Evolutionary conservation across 2,888 invertebrate genomes (phyloP), one percentile per base, ranked within the genome.

Genomic region (Epinotia nisella): DNA sequence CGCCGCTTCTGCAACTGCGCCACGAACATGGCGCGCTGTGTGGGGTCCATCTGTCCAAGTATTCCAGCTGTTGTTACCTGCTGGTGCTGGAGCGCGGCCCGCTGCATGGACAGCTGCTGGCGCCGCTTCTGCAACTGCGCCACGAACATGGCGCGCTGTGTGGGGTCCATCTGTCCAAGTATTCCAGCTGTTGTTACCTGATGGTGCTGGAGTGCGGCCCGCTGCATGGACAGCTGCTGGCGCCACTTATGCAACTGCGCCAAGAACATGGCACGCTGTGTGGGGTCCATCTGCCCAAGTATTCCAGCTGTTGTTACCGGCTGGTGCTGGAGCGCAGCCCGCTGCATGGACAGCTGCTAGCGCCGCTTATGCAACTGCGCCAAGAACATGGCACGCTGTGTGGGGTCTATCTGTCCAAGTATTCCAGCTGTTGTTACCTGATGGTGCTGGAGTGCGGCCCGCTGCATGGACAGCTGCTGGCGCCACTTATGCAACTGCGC

Each of bases 31-130:
- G 65, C 29, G 21, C 13, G 29, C 58, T 10, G 10, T 24, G 21
- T 24, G 21, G 21, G 2, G 21, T 24, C 21, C 2, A 2, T 45
- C 45, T 13, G 3, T 45, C 45, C 15, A 45, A 3, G 45, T 15
- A 0, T 13, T 15, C 15, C 45, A 15, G 13, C 15, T 45, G 45
- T 15, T 2, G 19, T 17, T 73, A 91, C 92, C 85, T 92, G 92
- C 69, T 93, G 92, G 71, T 92, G 92, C 0, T 91, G 91, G n/a
- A 93, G 78, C 0, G 92, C 92, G 0, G 90, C 92, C 0, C 95
- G 92, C 84, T 92, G 95, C 78, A 94, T 90, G 0, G 92, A 93
- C 80, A 95, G 92, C 74, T 95, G 94, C 24, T 73, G 73, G n/a
- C 87, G 93, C 73, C 90, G 95, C 92, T 95, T 95, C 84, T 97